A percentile compares a stretch with the other conserved stretches of the same genome.
Evolutionary conservation across 2,888 invertebrate species (phyloP).

Genomic region (Apocheima hispidaria): DNA sequence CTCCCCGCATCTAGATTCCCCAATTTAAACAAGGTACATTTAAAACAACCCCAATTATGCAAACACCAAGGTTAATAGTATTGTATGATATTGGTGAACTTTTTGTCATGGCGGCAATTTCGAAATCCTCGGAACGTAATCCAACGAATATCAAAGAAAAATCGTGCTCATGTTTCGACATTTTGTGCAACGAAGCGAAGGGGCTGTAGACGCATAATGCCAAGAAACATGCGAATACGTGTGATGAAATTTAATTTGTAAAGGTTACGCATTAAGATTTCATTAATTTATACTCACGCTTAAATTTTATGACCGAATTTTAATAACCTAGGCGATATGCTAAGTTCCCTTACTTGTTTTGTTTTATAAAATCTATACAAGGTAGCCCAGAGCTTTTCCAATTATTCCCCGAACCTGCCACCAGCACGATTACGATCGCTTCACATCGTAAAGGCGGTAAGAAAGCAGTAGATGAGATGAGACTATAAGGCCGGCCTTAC

Average conservation of each 20-base stretch:
- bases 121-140: slow-evolving; percentile 8
- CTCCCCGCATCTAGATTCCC: no score
- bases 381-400: no score
- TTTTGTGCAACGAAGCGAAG: slow-evolving; percentile 22
- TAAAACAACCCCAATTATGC: neutral
- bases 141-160: slow-evolving; percentile 14
- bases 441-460: no score
- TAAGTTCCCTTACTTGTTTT: neutral
- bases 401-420: no score
- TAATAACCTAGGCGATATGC: neutral
- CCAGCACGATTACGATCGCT: no score
- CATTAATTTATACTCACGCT: neutral
- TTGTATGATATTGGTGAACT: no score
- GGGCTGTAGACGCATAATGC: neutral
- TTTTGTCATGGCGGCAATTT: slow-evolving; percentile 3
- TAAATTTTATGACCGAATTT: neutral
- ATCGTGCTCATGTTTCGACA: slow-evolving; percentile 13
- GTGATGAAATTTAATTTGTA: slow-evolving; percentile 3
- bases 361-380: neutral
- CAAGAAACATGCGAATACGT: neutral
- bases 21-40: neutral
- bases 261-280: neutral
- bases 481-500: no score
- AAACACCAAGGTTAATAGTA: slow-evolving; percentile 1
- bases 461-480: no score